Evolutionary conservation across 2,888 invertebrate species (phyloP), one percentile per base, ranked within the genome.

Genomic region (Aleiodes testaceus): DNA sequence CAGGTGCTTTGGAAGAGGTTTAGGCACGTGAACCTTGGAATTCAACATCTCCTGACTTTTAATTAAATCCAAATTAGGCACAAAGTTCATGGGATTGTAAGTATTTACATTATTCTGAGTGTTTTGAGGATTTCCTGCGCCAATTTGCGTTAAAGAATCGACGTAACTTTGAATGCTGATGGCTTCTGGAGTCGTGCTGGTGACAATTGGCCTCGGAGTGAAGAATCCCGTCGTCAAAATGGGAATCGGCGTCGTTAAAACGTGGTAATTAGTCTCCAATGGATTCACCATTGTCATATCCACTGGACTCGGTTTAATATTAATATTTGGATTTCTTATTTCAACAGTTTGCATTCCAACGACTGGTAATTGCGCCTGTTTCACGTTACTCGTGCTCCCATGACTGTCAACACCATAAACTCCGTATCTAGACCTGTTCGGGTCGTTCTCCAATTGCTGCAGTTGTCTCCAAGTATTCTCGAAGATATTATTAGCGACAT

Each of bases 41-140:
- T 87, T 87, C 6, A 87, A 74, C 12, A 80, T 75, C 3, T 80
- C 77, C 55, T 87, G 87, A 53, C 79, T 85, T 61, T 82, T 85
- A 2, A 87, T 69, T 3, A 86, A 73, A 64, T 87, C 86, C 12
- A 79, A 36, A 67, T 82, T 87, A 5, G 87, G 87, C 2, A 86
- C 79, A 36, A 87, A 87, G 42, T 86, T 84, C 4, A 87, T 85
- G 0, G 87, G 87, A 72, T 87, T 87, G 67, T 79, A 87, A 5
- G 81, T 12, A n/a, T n/a, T n/a, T n/a, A n/a, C n/a, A n/a, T n/a
- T n/a, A n/a, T n/a, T n/a, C n/a, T n/a, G n/a, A n/a, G n/a, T n/a
- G n/a, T n/a, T n/a, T n/a, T n/a, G n/a, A n/a, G n/a, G n/a, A n/a
- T n/a, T n/a, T 55, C 72, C 72, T 82, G 83, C 0, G 79, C 83